These are phyloP conservation scores for Hoplias malabaricus DNA, from an alignment of 2,113 vertebrate genomes.

Conservation along the genomic window DNA sequence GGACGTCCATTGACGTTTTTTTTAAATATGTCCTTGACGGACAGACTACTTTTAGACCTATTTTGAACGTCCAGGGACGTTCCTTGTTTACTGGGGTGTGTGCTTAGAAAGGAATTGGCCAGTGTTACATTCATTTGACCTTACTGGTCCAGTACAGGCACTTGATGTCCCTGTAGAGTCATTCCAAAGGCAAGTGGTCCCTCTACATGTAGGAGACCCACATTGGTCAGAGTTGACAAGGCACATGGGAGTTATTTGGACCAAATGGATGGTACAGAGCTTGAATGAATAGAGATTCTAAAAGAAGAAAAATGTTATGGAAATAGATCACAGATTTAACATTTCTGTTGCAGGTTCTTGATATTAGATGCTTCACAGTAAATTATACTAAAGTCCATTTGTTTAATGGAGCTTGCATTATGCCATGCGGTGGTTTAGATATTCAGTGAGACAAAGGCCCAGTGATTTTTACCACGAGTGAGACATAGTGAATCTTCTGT, in stretches of 20 bases:
- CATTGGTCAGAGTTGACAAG: background rate
- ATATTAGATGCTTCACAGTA: background rate
- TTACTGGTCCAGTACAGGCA: slow-evolving; percentile 14
- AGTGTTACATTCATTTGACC: slow-evolving; percentile 5
- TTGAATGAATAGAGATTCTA: background rate
- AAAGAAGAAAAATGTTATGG: background rate
- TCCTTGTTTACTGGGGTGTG: too few species aligned
- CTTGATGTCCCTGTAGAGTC: slow-evolving; percentile 9
- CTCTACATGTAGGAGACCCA: background rate
- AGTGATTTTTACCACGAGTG: background rate
- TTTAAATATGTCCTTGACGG: too few species aligned
- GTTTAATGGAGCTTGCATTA: background rate
- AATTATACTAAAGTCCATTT: background rate
- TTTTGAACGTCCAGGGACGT: too few species aligned
- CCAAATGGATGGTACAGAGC: slow-evolving; percentile 6
- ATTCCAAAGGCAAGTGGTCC: slow-evolving; percentile 22
- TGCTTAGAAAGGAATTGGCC: background rate
- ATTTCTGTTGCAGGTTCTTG: background rate
- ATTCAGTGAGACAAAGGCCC: background rate
- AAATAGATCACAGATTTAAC: background rate
- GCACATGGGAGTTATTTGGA: slow-evolving; percentile 2
- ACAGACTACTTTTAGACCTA: too few species aligned
- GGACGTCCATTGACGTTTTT: too few species aligned
- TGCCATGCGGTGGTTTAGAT: background rate
- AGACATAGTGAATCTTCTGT: background rate